Evolutionary conservation across 2,888 invertebrate species (phyloP).

Genomic region (Dusona sp.): DNA sequence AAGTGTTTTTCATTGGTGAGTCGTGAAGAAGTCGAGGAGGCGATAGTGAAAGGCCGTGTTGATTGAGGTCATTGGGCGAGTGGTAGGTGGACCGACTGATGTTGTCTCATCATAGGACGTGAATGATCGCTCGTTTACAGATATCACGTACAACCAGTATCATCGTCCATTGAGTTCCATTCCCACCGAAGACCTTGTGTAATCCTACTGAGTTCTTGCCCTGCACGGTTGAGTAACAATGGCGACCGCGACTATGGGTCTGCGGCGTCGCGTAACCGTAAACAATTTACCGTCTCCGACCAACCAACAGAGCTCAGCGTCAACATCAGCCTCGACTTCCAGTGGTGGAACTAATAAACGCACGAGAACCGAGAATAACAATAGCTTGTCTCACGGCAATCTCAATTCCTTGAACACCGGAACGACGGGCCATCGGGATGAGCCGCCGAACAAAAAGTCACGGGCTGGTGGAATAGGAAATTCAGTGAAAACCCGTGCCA

Average conservation of each 20-base stretch:
- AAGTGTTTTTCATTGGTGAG: conserved; percentile 28
- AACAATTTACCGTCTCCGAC: conserved; percentile 79
- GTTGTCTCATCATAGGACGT: conserved; percentile 33
- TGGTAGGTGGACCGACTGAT: conserved; percentile 36
- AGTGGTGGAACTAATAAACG: conserved; percentile 77
- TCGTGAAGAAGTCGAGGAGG: conserved; percentile 10
- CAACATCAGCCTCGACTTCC: conserved; percentile 70
- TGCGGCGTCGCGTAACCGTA: conserved; percentile 83
- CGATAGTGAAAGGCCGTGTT: conserved; percentile 49
- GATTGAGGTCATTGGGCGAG: conserved; percentile 17
- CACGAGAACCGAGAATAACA: conserved; percentile 83
- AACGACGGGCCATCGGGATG: conserved; percentile 71
- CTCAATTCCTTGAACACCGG: conserved; percentile 79
- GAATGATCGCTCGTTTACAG: conserved; percentile 38
- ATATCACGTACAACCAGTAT: neutral
- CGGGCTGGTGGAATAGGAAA: conserved; percentile 75
- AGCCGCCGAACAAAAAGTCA: conserved; percentile 82
- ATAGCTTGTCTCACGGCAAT: conserved; percentile 83
- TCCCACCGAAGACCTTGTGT: conserved; percentile 35
- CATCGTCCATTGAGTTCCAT: conserved; percentile 35
- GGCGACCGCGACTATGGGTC: conserved; percentile 84
- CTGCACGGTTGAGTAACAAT: conserved; percentile 72
- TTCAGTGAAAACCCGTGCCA: conserved; percentile 63
- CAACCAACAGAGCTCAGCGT: conserved; percentile 76
- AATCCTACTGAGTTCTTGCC: conserved; percentile 6